Conservation (phyloP, 2,797 vertebrate species). For the Psittacula derbiana region DNA sequence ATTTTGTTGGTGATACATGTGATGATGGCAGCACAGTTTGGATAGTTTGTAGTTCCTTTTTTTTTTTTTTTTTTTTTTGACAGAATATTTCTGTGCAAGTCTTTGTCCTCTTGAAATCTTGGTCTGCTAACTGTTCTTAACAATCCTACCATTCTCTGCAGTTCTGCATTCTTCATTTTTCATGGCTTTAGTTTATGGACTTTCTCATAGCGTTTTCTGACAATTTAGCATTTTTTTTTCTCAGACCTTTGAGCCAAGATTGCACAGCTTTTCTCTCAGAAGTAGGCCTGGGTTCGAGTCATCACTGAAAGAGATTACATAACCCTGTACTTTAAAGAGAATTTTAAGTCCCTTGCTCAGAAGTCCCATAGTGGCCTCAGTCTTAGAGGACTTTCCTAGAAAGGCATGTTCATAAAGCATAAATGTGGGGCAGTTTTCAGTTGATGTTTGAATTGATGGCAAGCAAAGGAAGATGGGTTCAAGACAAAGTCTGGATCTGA, state of each 20-base stretch:
- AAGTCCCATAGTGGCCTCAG: neutral
- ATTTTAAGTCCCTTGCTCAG: neutral
- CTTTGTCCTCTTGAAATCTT: neutral
- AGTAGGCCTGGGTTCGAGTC: neutral
- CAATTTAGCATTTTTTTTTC: neutral
- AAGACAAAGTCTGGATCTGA: neutral
- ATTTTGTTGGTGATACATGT: neutral
- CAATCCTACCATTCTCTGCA: neutral
- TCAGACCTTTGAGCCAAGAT: neutral
- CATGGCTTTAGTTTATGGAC: neutral
- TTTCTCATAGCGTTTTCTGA: neutral
- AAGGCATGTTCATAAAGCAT: neutral
- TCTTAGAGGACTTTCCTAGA: neutral
- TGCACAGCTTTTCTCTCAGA: neutral
- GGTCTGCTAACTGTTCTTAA: neutral
- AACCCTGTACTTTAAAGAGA: neutral
- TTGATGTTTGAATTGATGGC: neutral
- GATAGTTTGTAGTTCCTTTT: neutral
- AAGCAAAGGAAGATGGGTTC: neutral
- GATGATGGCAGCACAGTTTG: neutral
- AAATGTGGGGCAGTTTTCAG: neutral
- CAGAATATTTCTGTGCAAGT: neutral
- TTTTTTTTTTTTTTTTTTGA: neutral
- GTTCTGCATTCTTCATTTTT: neutral
- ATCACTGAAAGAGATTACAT: neutral